Evolutionary conservation across 2,797 vertebrate genomes (phyloP), one percentile per base, ranked within the genome.

Genomic region (Tiaroga cobitis): DNA sequence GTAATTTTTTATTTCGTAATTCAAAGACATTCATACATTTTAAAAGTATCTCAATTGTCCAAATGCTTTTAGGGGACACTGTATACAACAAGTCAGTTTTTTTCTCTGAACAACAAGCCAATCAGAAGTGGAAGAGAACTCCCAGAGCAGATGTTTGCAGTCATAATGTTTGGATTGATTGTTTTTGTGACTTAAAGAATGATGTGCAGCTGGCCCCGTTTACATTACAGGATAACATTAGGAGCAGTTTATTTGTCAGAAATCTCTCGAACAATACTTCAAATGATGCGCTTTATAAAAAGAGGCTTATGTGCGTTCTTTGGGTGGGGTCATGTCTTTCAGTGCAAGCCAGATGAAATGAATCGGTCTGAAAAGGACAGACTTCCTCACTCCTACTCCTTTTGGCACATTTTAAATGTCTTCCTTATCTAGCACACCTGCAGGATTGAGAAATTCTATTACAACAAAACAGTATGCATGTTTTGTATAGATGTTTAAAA

Each of bases 121-220:
- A 70, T 76, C 26, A 82, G 49, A 74, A 74, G 16, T 13, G 19
- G 13, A 37, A 70, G 15, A 67, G 34, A 85, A 82, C 65, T 82
- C 76, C 87, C 75, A 54, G 46, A 89, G 90, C 93, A 94, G 85
- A 73, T 94, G 93, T 92, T 94, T 90, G 92, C 83, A 90, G 85
- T 94, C 94, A 93, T 87, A 85, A 83, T 91, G 88, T 87, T 89
- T 76, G 89, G 93, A 92, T 89, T 91, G 87, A 93, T 94, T 92
- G 92, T 92, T 91, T 94, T 93, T 92, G 89, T 91, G 89, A 89
- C 89, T 87, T 75, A 83, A 91, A 89, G 93, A 94, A 95, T 61
- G 85, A 93, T 85, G 87, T 76, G 80, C 90, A 94, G 91, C 92
- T 94, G 94, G 92, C 91, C 75, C 85, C 87, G 93, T 92, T 91